Percentiles rank a stretch among this genome's conserved stretches.
phyloP scores from a whole-genome alignment of 2,797 vertebrate genomes.

The Heteromormyrus szaboi region DNA sequence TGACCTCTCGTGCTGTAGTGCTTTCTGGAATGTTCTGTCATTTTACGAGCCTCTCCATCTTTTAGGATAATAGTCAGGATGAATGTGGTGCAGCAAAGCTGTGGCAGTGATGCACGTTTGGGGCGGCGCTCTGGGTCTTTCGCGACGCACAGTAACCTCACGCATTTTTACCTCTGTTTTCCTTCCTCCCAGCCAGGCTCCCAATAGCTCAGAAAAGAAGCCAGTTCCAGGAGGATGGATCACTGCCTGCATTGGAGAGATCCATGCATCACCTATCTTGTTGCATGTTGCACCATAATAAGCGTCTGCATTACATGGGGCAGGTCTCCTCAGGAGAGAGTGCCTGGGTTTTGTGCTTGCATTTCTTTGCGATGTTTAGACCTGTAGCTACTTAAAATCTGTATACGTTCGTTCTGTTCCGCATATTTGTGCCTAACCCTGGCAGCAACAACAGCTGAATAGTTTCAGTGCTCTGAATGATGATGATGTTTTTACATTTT shows the following conservation, averaged over 20 bases:
- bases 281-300: not conserved
- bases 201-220: not conserved
- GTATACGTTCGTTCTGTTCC: not conserved
- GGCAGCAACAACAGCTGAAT: not conserved
- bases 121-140: not conserved
- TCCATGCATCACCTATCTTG: not conserved
- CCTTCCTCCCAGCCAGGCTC: not conserved
- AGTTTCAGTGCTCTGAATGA: not conserved
- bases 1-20: not conserved
- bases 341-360: not conserved
- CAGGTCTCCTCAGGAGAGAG: not conserved
- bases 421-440: not conserved
- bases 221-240: not conserved
- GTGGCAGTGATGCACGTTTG: not conserved
- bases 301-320: not conserved
- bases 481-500: not conserved
- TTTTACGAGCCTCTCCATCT: not conserved
- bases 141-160: too few species aligned
- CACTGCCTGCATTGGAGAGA: not conserved
- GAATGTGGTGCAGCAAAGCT: not conserved
- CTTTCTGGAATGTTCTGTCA: too few species aligned
- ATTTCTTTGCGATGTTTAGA: not conserved
- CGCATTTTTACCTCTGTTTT: not conserved
- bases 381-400: not conserved
- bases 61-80: not conserved